phyloP scores from a whole-genome alignment of 1,140 invertebrate species.

The Caenorhabditis inopinata region DNA sequence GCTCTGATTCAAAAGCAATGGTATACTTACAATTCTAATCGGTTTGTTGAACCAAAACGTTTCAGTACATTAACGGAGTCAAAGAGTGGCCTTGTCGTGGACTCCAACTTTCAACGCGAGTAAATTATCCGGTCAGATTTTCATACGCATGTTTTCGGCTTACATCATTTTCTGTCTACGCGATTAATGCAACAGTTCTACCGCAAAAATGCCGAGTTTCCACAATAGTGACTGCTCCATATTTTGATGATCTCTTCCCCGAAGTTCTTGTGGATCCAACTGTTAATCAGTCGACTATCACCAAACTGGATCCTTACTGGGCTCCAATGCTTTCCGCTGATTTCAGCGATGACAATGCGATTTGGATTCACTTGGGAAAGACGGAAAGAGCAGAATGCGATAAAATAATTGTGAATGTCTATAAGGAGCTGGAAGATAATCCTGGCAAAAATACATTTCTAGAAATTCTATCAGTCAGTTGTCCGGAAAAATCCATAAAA shows the following conservation, averaged over 20 bases:
- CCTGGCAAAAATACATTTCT: not conserved
- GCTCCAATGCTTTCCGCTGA: conserved; percentile 55
- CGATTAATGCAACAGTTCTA: conserved; percentile 53
- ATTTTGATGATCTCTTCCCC: conserved; percentile 51
- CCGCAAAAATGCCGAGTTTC: conserved; percentile 52
- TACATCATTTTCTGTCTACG: conserved; percentile 56
- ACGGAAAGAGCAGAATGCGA: not conserved
- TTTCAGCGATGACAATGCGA: conserved; percentile 45
- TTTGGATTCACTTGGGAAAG: conserved; percentile 39
- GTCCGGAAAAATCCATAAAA: not conserved
- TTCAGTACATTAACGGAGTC: conserved; percentile 36
- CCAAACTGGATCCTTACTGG: conserved; percentile 43
- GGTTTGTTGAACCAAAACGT: too few species aligned
- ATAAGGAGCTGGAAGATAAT: conserved; percentile 31
- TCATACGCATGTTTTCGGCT: conserved; percentile 56
- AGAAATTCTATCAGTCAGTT: not conserved
- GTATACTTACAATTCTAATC: not conserved
- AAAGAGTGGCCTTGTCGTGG: conserved; percentile 43
- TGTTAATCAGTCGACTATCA: not conserved
- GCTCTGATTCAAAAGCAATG: conserved; percentile 43
- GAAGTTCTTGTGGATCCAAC: conserved; percentile 33
- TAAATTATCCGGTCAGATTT: conserved; percentile 38
- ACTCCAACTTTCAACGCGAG: not conserved
- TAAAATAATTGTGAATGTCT: not conserved
- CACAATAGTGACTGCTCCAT: conserved; percentile 51